Evolutionary conservation across 1,140 invertebrate genomes (phyloP), one percentile per base, ranked within the genome.

Genomic region (Odontomachus brunneus): DNA sequence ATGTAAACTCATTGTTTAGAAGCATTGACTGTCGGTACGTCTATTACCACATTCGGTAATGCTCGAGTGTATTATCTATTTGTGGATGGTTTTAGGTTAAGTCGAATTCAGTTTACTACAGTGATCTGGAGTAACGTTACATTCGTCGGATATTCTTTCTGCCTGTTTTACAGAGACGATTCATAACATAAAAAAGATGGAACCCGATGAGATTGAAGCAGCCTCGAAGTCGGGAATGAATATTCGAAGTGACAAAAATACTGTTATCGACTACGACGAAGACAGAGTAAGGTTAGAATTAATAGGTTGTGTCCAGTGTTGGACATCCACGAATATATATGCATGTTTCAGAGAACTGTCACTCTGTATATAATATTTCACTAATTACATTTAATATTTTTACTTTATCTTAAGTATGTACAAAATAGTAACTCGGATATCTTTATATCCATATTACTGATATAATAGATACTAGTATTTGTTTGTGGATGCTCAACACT

Each of bases 241-340:
- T 24, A 24, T 66, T 2, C 82, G 84, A 29, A 76, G 57, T 38
- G 88, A 91, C 51, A 88, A 88, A 26, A 85, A 67, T 69, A 53
- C 83, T 12, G 49, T 83, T 33, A 86, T 89, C 38, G 92, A 93
- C 59, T 93, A 90, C 76, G 92, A 93, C 59, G 91, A 93, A 87
- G 92, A 93, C 82, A 91, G 90, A 92, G 92, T 93, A 92, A 91
- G 91, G 88, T 91, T 90, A 88, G 90, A 91, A 38, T 87, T 83
- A 63, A 26, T 57, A 17, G 38, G 57, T 75, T 80, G 29, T 48
- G 48, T 38, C 12, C 15, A 49, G 22, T 29, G 24, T 55, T 78
- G 63, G 29, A 71, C 19, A 22, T 67, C 44, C 44, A 66, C 15
- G 9, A 65, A 38, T 15, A 0, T 57, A 19, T 15, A 14, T 75